These are phyloP conservation scores for Lepidochrysops patricia DNA, from an alignment of 2,888 invertebrate species.

Conservation along the genomic window DNA sequence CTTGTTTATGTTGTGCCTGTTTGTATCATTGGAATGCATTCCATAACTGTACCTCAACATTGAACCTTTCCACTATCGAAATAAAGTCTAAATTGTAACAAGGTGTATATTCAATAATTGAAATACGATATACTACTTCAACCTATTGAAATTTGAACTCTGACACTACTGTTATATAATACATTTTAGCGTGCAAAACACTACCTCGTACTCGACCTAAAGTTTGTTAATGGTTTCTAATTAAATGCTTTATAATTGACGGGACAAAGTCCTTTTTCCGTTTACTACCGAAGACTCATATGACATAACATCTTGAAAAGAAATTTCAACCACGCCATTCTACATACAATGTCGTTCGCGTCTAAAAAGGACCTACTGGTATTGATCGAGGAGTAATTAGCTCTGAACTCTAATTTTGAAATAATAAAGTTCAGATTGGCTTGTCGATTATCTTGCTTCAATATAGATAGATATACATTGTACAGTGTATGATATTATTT, in stretches of 20 bases:
- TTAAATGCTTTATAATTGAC: conserved; percentile 44
- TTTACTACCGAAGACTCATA: conserved; percentile 31
- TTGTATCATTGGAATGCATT: conserved; percentile 47
- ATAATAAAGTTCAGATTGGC: conserved; percentile 30
- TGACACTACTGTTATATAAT: conserved; percentile 31
- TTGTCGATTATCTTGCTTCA: conserved; percentile 16
- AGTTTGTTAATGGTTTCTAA: conserved; percentile 45
- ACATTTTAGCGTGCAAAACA: conserved; percentile 37
- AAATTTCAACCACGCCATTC: conserved; percentile 61
- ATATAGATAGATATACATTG: conserved; percentile 35
- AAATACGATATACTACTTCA: conserved; percentile 46
- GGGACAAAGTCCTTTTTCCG: conserved; percentile 43
- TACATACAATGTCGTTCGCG: conserved; percentile 36
- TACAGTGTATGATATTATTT: conserved; percentile 59
- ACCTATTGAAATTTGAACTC: conserved; percentile 45
- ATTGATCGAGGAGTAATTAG: neutral
- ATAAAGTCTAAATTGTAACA: conserved; percentile 47
- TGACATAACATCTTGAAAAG: conserved; percentile 43
- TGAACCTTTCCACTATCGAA: conserved; percentile 39
- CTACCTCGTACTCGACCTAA: conserved; percentile 39
- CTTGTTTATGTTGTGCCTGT: conserved; percentile 19
- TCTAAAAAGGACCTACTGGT: conserved; percentile 18
- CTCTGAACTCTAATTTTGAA: conserved; percentile 17
- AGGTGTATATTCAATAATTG: conserved; percentile 48
- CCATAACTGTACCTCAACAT: conserved; percentile 39